Evolutionary conservation across 2,113 vertebrate species (phyloP).

Genomic region (Maccullochella peelii): DNA sequence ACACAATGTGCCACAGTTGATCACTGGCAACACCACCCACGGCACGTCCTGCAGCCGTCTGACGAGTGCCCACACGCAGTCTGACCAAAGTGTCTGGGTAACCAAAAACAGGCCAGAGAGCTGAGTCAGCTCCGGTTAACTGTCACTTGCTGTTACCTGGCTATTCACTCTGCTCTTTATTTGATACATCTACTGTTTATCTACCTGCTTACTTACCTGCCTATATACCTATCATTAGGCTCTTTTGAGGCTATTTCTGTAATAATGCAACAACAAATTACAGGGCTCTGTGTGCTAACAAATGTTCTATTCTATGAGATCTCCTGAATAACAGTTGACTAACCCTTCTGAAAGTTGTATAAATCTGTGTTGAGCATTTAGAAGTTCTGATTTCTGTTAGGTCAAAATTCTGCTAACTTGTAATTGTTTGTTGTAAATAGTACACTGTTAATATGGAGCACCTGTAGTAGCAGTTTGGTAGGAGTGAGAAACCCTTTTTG

Average conservation of each 20-base stretch:
- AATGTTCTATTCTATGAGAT: too few species aligned
- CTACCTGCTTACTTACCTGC: slow-evolving; percentile 1
- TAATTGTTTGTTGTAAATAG: too few species aligned
- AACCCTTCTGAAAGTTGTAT: too few species aligned
- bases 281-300: too few species aligned
- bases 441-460: too few species aligned
- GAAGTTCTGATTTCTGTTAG: too few species aligned
- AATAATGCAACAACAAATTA: neutral
- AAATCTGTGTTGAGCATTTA: too few species aligned
- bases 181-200: slow-evolving; percentile 15
- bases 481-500: too few species aligned
- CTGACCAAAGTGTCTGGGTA: slow-evolving; percentile 60
- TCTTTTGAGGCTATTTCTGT: neutral
- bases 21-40: slow-evolving; percentile 56
- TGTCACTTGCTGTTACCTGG: slow-evolving; percentile 58
- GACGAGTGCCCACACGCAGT: slow-evolving; percentile 59
- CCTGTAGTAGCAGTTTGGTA: too few species aligned
- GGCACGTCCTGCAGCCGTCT: slow-evolving; percentile 59
- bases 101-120: slow-evolving; percentile 54
- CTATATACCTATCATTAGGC: too few species aligned
- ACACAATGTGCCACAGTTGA: slow-evolving; percentile 54
- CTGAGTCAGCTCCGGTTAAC: slow-evolving; percentile 60
- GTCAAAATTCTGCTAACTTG: too few species aligned
- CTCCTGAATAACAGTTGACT: too few species aligned
- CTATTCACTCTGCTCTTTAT: slow-evolving; percentile 14